Evolutionary conservation across 2,888 invertebrate species (phyloP).

Genomic region (Balanococcus diminutus): DNA sequence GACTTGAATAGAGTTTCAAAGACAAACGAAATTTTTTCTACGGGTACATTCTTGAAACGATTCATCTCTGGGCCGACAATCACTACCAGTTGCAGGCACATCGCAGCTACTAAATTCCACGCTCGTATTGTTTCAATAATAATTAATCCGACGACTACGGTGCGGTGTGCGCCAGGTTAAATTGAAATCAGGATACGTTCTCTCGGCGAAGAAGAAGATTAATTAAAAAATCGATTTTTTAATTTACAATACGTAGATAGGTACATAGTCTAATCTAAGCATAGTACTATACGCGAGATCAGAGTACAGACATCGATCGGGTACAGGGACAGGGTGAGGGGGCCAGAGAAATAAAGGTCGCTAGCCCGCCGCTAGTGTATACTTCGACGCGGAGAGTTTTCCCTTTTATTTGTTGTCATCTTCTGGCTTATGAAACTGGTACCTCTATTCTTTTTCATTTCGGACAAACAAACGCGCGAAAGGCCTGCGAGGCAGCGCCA

Average conservation of each 20-base stretch:
- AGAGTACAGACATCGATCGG: too few relatives aligned
- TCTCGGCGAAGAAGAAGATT: conserved; percentile 12
- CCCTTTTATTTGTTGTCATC: conserved; percentile 45
- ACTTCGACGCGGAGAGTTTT: neutral
- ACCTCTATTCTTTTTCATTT: conserved; percentile 26
- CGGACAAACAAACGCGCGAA: conserved; percentile 47
- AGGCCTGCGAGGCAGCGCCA: conserved; percentile 45
- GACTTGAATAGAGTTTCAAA: conserved; percentile 18
- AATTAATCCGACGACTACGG: conserved; percentile 11
- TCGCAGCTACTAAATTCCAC: conserved; percentile 38
- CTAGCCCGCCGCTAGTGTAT: conserved; percentile 42
- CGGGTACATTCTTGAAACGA: conserved; percentile 2
- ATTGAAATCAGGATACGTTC: conserved; percentile 35
- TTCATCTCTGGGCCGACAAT: conserved; percentile 18
- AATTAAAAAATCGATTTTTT: conserved; percentile 41
- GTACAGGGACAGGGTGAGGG: neutral
- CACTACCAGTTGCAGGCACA: conserved; percentile 27
- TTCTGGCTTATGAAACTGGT: conserved; percentile 39
- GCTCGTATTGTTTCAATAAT: conserved; percentile 41
- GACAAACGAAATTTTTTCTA: conserved; percentile 15
- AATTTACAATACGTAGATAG: conserved; percentile 9
- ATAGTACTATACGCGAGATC: neutral
- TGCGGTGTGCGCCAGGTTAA: neutral
- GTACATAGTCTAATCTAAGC: neutral
- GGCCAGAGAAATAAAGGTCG: conserved; percentile 34